Conservation (phyloP, 2,888 invertebrate genomes). For the Crematogaster levior region DNA sequence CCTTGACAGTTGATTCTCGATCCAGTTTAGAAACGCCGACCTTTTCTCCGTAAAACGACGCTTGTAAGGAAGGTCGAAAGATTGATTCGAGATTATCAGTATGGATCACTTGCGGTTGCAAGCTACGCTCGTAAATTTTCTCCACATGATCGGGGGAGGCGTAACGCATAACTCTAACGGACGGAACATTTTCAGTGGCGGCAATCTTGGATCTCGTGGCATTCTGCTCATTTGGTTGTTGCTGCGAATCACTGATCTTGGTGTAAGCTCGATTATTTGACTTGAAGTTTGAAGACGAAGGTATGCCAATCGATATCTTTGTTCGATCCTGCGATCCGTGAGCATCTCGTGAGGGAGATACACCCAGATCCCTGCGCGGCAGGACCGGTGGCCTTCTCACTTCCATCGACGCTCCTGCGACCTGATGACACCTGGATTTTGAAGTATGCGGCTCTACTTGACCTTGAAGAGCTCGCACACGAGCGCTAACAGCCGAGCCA, state of each 20-base stretch:
- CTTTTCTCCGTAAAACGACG: slow-evolving; percentile 79
- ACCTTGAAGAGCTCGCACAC: slow-evolving; percentile 71
- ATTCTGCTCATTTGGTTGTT: slow-evolving; percentile 72
- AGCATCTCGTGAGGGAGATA: slow-evolving; percentile 50
- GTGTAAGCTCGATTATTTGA: slow-evolving; percentile 75
- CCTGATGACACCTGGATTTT: slow-evolving; percentile 59
- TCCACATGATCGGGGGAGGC: slow-evolving; percentile 78
- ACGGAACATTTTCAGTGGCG: slow-evolving; percentile 54
- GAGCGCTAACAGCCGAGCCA: slow-evolving; percentile 70
- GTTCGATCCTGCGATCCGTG: slow-evolving; percentile 75
- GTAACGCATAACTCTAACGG: slow-evolving; percentile 54
- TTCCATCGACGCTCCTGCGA: slow-evolving; percentile 59
- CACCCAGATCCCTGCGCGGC: slow-evolving; percentile 64
- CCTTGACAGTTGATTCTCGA: slow-evolving; percentile 55
- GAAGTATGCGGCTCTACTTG: slow-evolving; percentile 64
- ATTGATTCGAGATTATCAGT: slow-evolving; percentile 80
- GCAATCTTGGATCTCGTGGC: slow-evolving; percentile 54
- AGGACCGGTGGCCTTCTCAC: slow-evolving; percentile 74
- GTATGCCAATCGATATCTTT: slow-evolving; percentile 20
- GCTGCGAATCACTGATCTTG: slow-evolving; percentile 53
- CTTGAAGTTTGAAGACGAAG: slow-evolving; percentile 79
- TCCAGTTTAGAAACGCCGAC: slow-evolving; percentile 50
- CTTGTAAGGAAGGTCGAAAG: slow-evolving; percentile 73
- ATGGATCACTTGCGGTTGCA: slow-evolving; percentile 80
- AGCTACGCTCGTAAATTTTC: slow-evolving; percentile 78